Conservation (phyloP, 2,888 invertebrate genomes). For the Heliconius charithonia region DNA sequence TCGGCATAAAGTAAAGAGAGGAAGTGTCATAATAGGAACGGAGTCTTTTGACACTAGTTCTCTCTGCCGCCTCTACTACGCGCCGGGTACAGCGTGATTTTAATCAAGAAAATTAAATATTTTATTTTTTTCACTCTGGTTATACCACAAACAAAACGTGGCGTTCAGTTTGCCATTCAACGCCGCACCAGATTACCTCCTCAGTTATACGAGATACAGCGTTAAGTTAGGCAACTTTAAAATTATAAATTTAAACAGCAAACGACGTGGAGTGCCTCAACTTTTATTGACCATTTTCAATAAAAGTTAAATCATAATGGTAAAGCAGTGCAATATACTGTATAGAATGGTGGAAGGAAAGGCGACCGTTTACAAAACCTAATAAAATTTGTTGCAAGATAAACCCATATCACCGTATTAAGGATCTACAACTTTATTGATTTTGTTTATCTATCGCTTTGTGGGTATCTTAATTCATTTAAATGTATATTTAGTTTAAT, state of each 20-base stretch:
- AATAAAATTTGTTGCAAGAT: slow-evolving; percentile 32
- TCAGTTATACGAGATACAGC: too few relatives aligned
- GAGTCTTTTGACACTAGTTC: background rate
- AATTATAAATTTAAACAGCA: background rate
- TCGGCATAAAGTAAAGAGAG: too few relatives aligned
- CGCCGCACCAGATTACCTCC: too few relatives aligned
- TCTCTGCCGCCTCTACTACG: too few relatives aligned
- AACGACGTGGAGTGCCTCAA: background rate
- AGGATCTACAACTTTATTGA: slow-evolving; percentile 38
- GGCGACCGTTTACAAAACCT: slow-evolving; percentile 12
- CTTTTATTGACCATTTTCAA: slow-evolving; percentile 15
- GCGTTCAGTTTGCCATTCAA: too few relatives aligned
- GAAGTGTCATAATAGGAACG: background rate
- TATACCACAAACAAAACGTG: too few relatives aligned
- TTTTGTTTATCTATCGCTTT: slow-evolving; percentile 23
- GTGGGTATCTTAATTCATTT: background rate
- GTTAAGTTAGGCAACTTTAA: background rate
- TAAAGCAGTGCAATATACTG: slow-evolving; percentile 1
- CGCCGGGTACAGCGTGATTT: too few relatives aligned
- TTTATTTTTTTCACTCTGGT: too few relatives aligned
- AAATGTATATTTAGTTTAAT: background rate
- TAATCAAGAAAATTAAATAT: too few relatives aligned
- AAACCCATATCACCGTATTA: slow-evolving; percentile 24
- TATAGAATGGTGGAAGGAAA: slow-evolving; percentile 10
- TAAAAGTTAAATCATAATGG: background rate